Evolutionary conservation across 2,113 vertebrate genomes (phyloP).

Genomic region (Athene cunicularia): DNA sequence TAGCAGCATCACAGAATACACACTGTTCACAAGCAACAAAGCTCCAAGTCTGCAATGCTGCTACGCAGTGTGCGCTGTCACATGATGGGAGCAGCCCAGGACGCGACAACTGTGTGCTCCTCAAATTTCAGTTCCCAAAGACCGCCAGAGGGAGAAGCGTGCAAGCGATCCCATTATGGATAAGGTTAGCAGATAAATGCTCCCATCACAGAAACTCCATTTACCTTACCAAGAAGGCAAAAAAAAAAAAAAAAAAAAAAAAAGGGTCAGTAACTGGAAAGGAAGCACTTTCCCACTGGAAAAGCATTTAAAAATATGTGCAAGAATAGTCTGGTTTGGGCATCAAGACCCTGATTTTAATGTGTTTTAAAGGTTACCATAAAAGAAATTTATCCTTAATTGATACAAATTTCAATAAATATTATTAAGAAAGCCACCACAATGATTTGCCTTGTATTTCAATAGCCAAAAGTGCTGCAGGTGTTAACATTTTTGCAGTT

Average conservation of each 20-base stretch:
- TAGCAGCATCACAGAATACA: background rate
- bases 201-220: background rate
- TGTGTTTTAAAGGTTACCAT: background rate
- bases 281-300: background rate
- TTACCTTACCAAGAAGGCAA: background rate
- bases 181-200: background rate
- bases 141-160: rapidly evolving
- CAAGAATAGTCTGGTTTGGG: background rate
- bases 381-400: background rate
- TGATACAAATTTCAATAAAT: background rate
- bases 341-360: background rate
- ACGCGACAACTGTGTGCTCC: rapidly evolving
- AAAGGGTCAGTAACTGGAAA: background rate
- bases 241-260: background rate
- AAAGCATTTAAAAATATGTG: background rate
- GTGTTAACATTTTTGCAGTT: background rate
- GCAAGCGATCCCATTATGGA: rapidly evolving
- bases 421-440: background rate
- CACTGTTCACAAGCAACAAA: too few species aligned
- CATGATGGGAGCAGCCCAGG: background rate
- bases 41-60: rapidly evolving
- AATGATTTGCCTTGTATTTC: background rate
- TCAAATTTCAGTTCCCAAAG: background rate
- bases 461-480: background rate
- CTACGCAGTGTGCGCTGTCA: rapidly evolving